A percentile compares a stretch with the other conserved stretches of the same genome.
These are phyloP conservation scores for Lamprotornis superbus DNA, from an alignment of 2,113 vertebrate genomes.

Conservation along the genomic window DNA sequence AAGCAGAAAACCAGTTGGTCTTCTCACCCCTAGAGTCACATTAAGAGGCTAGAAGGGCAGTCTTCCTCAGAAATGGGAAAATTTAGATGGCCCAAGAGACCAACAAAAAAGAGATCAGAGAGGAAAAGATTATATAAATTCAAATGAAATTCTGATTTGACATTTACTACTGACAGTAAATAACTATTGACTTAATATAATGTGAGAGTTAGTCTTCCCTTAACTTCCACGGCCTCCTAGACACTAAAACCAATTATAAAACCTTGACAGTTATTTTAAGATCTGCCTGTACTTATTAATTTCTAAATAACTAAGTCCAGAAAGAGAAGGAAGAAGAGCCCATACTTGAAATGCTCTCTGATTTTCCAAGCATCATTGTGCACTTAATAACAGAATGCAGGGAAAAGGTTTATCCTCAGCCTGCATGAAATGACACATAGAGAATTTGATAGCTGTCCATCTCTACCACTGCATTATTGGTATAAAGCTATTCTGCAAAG, in stretches of 20 bases:
- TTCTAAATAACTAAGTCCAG: neutral
- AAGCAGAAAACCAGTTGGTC: neutral
- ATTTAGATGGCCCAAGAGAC: neutral
- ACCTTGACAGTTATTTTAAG: neutral
- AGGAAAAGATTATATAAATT: neutral
- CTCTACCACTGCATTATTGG: neutral
- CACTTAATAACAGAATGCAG: neutral
- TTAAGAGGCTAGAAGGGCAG: neutral
- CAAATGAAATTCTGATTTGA: neutral
- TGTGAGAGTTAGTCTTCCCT: neutral
- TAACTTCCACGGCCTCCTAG: neutral
- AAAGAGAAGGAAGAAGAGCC: neutral
- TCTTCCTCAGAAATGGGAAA: neutral
- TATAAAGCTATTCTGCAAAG: neutral
- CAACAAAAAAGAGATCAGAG: neutral
- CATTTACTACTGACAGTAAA: neutral
- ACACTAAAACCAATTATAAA: neutral
- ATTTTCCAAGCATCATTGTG: neutral
- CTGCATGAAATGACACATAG: accelerated
- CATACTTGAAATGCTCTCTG: neutral
- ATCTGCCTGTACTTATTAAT: neutral
- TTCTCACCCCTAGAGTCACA: neutral
- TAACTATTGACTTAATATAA: neutral
- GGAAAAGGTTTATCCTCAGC: neutral
- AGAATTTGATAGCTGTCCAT: neutral